Percentiles rank a stretch among this genome's conserved stretches.
These are phyloP conservation scores for Xanthorhoe spadicearia DNA, from an alignment of 2,888 invertebrate genomes.

Conservation along the genomic window DNA sequence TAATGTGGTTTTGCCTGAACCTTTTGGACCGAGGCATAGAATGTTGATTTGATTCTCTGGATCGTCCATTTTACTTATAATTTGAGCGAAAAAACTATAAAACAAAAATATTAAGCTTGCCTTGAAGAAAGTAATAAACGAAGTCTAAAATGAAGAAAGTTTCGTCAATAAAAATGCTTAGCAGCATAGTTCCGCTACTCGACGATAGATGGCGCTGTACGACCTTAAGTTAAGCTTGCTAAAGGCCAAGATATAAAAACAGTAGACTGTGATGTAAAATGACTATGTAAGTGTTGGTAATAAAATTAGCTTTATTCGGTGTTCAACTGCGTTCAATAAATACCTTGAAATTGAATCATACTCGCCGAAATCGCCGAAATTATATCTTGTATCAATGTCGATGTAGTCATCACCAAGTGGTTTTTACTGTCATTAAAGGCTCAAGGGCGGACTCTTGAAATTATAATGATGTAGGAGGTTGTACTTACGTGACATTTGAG, in stretches of 20 bases:
- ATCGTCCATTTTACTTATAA: conserved; percentile 64
- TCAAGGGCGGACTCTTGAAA: conserved; percentile 38
- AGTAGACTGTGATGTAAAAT: conserved; percentile 9
- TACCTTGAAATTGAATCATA: conserved; percentile 40
- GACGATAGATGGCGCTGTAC: conserved; percentile 59
- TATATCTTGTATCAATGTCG: conserved; percentile 42
- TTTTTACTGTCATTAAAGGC: conserved; percentile 31
- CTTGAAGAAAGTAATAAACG: neutral
- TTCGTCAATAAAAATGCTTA: conserved; percentile 54
- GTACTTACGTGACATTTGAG: conserved; percentile 35
- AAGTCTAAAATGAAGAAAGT: conserved; percentile 33
- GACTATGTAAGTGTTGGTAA: conserved; percentile 33
- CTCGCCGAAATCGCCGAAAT: conserved; percentile 28
- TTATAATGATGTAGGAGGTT: conserved; percentile 33
- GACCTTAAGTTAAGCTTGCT: neutral
- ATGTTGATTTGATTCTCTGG: conserved; percentile 72
- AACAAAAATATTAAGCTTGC: too few relatives aligned
- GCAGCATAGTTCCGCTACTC: conserved; percentile 57
- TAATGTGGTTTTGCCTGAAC: conserved; percentile 92
- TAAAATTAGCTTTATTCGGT: conserved; percentile 38
- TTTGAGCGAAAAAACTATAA: neutral
- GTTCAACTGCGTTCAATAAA: conserved; percentile 29
- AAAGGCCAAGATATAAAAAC: neutral
- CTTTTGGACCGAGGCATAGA: conserved; percentile 91
- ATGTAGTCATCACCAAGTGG: conserved; percentile 37